phyloP scores from a whole-genome alignment of 2,797 vertebrate species.

The Centropyge bicolor region DNA sequence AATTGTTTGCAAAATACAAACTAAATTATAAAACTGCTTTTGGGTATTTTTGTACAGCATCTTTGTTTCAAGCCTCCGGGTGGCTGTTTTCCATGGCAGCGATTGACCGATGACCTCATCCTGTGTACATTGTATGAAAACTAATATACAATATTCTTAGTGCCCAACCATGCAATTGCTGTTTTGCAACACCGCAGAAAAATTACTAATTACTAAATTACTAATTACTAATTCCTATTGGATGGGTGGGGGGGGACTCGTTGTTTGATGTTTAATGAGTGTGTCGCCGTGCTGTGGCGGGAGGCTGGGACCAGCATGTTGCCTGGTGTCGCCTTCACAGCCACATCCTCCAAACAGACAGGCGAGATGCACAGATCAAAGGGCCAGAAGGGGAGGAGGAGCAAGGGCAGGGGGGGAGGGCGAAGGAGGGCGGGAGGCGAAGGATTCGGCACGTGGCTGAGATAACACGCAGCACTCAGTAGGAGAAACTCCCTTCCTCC shows the following conservation, averaged over 20 bases:
- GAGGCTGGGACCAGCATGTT: slow-evolving; percentile 42
- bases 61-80: not conserved
- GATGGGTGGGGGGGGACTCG: not conserved
- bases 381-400: slow-evolving; percentile 39
- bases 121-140: not conserved
- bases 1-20: not conserved
- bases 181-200: too few species aligned
- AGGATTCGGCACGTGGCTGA: slow-evolving; percentile 51
- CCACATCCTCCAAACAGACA: slow-evolving; percentile 52
- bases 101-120: too few species aligned
- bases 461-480: slow-evolving; percentile 55
- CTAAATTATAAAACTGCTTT: not conserved
- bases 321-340: slow-evolving; percentile 49
- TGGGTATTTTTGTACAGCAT: not conserved
- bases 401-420: slow-evolving; percentile 18
- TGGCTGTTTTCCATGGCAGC: not conserved
- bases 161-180: not conserved
- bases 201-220: too few species aligned
- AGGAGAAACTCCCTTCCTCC: slow-evolving; percentile 63
- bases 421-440: slow-evolving; percentile 10
- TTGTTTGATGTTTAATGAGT: slow-evolving; percentile 72
- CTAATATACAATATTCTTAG: too few species aligned
- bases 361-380: slow-evolving; percentile 68
- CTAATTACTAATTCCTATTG: too few species aligned
- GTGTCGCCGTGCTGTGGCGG: slow-evolving; percentile 49